Evolutionary conservation across 2,888 invertebrate genomes (phyloP).

Genomic region (Acrocyrtus sp.): DNA sequence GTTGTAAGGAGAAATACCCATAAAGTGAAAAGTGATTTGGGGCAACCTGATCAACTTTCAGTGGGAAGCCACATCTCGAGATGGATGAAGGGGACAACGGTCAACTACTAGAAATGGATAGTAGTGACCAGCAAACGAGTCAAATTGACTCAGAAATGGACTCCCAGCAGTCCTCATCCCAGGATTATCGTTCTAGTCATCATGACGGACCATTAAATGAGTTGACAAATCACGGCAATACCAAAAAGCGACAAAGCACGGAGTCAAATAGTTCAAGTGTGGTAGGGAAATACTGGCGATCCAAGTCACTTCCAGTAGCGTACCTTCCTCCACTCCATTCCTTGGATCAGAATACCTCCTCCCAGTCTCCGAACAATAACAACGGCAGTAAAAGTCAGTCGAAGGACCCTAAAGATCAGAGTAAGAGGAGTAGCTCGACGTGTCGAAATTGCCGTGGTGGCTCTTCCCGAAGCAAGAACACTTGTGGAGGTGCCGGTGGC

Average conservation of each 20-base stretch:
- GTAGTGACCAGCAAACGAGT: conserved; percentile 41
- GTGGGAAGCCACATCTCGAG: no score
- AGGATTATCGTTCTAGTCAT: conserved; percentile 26
- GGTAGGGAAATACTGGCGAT: conserved; percentile 55
- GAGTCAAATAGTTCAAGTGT: conserved; percentile 52
- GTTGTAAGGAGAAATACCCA: background rate
- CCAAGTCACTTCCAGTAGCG: conserved; percentile 55
- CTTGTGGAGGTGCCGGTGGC: conserved; percentile 15
- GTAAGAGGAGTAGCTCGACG: conserved; percentile 35
- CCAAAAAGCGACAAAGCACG: conserved; percentile 47
- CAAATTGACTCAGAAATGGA: conserved; percentile 49
- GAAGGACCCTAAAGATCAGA: conserved; percentile 14
- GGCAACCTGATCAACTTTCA: no score
- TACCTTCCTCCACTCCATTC: conserved; percentile 46
- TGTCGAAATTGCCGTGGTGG: conserved; percentile 43
- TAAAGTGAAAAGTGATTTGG: background rate
- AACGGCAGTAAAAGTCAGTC: conserved; percentile 9
- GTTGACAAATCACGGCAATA: conserved; percentile 18
- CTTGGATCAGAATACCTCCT: conserved; percentile 7
- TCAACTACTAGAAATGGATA: conserved; percentile 53
- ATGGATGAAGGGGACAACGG: conserved; percentile 59
- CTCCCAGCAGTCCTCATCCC: conserved; percentile 42
- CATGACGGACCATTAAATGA: conserved; percentile 12
- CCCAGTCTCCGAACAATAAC: background rate
- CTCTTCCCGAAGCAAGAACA: conserved; percentile 19